phyloP scores from a whole-genome alignment of 1,140 invertebrate species.

The Cydia pomonella region DNA sequence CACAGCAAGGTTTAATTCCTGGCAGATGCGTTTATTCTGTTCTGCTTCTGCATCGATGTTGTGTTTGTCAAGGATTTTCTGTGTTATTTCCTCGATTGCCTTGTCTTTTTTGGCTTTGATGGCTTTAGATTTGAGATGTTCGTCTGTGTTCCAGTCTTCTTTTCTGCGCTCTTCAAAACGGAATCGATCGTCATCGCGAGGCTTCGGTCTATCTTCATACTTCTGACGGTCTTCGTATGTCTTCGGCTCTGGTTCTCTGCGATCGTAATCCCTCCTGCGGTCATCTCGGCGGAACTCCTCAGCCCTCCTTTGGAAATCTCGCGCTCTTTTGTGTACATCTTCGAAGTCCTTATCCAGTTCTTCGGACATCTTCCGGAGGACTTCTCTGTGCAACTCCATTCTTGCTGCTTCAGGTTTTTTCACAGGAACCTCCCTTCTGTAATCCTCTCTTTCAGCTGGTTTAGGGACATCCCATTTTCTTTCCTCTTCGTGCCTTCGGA shows the following conservation, averaged over 20 bases:
- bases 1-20: slow-evolving; percentile 52
- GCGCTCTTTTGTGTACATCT: slow-evolving; percentile 65
- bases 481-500: slow-evolving; percentile 9
- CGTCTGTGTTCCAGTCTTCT: slow-evolving; percentile 36
- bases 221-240: slow-evolving; percentile 1
- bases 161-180: slow-evolving; percentile 33
- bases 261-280: slow-evolving; percentile 39
- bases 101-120: slow-evolving; percentile 55
- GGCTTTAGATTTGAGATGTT: slow-evolving; percentile 18
- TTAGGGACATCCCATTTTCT: slow-evolving; percentile 11
- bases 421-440: slow-evolving; percentile 32
- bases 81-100: slow-evolving; percentile 58
- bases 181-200: slow-evolving; percentile 30
- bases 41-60: slow-evolving; percentile 37
- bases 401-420: slow-evolving; percentile 40
- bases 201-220: slow-evolving; percentile 19
- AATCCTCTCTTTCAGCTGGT: background rate
- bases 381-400: slow-evolving; percentile 39
- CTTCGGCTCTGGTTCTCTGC: slow-evolving; percentile 39
- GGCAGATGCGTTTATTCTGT: slow-evolving; percentile 42
- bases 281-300: slow-evolving; percentile 53
- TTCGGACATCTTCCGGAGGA: slow-evolving; percentile 41
- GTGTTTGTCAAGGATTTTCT: slow-evolving; percentile 50
- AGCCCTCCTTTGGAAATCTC: slow-evolving; percentile 62
- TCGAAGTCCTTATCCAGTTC: slow-evolving; percentile 64